phyloP scores from a whole-genome alignment of 2,113 vertebrate genomes.

The Triplophysa rosa region DNA sequence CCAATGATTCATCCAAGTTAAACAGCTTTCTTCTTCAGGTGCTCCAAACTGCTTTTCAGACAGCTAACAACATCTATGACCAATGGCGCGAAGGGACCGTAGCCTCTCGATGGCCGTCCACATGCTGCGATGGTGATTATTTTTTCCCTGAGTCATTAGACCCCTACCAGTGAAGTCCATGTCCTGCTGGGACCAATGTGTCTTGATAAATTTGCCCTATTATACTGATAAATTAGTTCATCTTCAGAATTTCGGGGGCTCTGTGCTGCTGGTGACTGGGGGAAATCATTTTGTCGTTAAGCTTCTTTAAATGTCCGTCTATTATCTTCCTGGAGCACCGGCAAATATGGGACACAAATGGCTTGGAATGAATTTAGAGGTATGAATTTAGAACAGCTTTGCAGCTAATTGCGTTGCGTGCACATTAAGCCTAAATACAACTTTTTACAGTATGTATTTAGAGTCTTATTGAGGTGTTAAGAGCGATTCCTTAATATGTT shows the following conservation, averaged over 20 bases:
- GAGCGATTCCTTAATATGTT: too few species aligned
- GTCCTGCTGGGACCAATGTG: slow-evolving; percentile 60
- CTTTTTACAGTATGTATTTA: too few species aligned
- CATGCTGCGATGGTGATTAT: slow-evolving; percentile 51
- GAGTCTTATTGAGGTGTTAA: too few species aligned
- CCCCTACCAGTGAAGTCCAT: slow-evolving; percentile 55
- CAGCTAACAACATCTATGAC: slow-evolving; percentile 43
- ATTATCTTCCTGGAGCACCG: slow-evolving; percentile 43
- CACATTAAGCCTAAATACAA: background rate
- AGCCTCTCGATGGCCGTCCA: slow-evolving; percentile 46
- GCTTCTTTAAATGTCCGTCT: slow-evolving; percentile 58
- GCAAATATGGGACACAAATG: slow-evolving; percentile 42
- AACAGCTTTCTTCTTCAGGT: slow-evolving; percentile 15
- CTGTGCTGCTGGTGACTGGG: slow-evolving; percentile 52
- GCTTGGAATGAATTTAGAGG: background rate
- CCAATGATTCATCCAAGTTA: background rate
- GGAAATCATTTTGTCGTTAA: slow-evolving; percentile 60
- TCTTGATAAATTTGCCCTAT: slow-evolving; percentile 69
- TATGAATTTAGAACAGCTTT: background rate
- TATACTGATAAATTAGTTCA: slow-evolving; percentile 68
- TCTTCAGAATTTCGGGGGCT: slow-evolving; percentile 45
- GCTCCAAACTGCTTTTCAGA: slow-evolving; percentile 27
- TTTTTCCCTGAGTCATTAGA: slow-evolving; percentile 62
- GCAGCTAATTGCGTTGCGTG: background rate
- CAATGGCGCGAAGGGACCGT: slow-evolving; percentile 37